Evolutionary conservation across 92 coral and sea anemone genomes (phyloP).

Genomic region (Siderastrea siderea): DNA sequence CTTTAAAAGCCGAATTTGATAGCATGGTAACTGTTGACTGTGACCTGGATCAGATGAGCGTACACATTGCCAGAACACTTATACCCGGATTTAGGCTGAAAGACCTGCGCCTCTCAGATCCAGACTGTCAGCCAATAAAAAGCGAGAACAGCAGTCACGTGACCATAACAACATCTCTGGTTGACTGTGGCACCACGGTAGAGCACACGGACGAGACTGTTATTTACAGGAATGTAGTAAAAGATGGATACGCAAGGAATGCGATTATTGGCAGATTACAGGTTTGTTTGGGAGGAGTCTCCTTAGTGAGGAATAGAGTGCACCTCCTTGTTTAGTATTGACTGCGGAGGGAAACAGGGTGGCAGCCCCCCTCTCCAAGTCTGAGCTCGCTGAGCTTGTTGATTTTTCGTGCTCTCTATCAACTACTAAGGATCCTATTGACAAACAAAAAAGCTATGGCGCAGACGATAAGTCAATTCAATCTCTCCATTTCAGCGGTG

Average conservation of each 20-base stretch:
- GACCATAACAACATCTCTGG: conserved; percentile 30
- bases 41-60: conserved; percentile 26
- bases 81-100: conserved; percentile 27
- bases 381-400: no score
- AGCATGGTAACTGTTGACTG: conserved; percentile 29
- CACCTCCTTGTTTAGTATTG: no score
- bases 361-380: no score
- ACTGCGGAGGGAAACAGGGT: no score
- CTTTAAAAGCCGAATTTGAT: conserved; percentile 23
- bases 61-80: conserved; percentile 14
- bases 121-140: conserved; percentile 34
- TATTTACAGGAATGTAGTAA: conserved; percentile 38
- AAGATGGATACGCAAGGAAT: conserved; percentile 23
- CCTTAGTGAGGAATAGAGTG: no score
- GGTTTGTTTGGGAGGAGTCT: conserved; percentile 18
- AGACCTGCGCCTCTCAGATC: conserved; percentile 28
- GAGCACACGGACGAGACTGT: conserved; percentile 35
- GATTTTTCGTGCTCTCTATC: no score
- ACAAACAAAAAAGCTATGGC: no score
- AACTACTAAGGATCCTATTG: no score
- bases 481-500: no score
- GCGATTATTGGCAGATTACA: conserved; percentile 41
- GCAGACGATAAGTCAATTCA: no score
- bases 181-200: conserved; percentile 39
- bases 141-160: conserved; percentile 34